These are phyloP conservation scores for Vireo altiloquus DNA, from an alignment of 2,113 vertebrate genomes.

Conservation along the genomic window DNA sequence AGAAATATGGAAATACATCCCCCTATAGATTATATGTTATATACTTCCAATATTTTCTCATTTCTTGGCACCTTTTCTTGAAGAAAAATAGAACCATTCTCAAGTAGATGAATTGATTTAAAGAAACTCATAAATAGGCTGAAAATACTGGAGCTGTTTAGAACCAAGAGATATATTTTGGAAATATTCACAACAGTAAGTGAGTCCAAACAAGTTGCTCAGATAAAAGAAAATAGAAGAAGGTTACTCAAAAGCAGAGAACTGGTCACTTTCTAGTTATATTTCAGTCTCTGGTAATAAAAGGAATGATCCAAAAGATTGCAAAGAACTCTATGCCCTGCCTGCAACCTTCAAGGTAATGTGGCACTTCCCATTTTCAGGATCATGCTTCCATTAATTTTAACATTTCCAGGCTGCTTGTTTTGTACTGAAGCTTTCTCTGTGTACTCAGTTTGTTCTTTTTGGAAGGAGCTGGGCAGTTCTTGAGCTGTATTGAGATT, in stretches of 20 bases:
- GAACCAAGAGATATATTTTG: not conserved
- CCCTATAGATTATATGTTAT: not conserved
- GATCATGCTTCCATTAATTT: not conserved
- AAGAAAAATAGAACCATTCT: not conserved
- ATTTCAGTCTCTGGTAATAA: not conserved
- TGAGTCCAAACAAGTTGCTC: not conserved
- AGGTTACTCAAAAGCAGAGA: not conserved
- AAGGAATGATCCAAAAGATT: not conserved
- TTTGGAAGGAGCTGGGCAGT: not conserved
- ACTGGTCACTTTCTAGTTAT: not conserved
- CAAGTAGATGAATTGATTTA: not conserved
- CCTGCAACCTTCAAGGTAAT: not conserved
- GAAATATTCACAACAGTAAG: not conserved
- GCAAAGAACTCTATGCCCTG: not conserved
- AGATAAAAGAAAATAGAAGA: not conserved
- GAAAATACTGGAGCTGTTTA: not conserved
- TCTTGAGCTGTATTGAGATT: not conserved
- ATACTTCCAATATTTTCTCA: not conserved
- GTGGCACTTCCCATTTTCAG: not conserved
- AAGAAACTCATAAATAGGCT: not conserved
- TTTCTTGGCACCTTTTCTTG: not conserved
- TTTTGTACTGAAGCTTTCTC: not conserved
- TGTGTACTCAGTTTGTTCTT: not conserved
- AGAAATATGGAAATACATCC: not conserved
- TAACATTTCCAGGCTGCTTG: not conserved